Evolutionary conservation across 2,888 invertebrate species (phyloP).

Genomic region (Hyalella azteca): DNA sequence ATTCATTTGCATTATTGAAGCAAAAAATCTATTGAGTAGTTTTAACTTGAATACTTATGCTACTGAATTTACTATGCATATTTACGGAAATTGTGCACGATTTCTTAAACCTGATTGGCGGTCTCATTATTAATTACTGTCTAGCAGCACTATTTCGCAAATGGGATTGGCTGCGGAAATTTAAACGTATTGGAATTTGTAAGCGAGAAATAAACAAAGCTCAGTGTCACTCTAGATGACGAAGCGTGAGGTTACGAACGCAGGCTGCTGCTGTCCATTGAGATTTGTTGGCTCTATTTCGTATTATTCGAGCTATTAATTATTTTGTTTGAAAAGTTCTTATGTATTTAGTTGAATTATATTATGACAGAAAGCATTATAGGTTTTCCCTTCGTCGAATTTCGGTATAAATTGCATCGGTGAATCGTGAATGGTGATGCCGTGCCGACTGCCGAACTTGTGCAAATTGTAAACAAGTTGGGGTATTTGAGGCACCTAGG

Average conservation of each 20-base stretch:
- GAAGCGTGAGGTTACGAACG: background rate
- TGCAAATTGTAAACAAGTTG: no score
- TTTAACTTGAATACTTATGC: no score
- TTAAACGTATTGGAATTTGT: conserved; percentile 27
- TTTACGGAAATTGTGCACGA: no score
- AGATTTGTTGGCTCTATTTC: background rate
- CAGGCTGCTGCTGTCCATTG: background rate
- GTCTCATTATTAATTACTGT: no score
- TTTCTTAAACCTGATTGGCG: no score
- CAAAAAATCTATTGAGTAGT: no score
- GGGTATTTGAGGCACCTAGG: no score
- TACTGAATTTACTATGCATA: no score
- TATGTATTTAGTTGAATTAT: background rate
- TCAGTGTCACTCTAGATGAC: background rate
- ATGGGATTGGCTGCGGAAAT: conserved; percentile 28
- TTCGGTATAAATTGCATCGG: background rate
- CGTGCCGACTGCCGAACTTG: no score
- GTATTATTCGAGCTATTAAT: background rate
- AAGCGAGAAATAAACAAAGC: background rate
- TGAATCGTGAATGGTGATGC: no score
- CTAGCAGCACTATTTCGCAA: no score
- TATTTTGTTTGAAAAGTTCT: background rate
- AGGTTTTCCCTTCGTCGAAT: background rate
- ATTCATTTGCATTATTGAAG: no score
- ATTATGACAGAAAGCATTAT: background rate